Evolutionary conservation across 92 coral and sea anemone genomes (phyloP).

Genomic region (Siderastrea radians): DNA sequence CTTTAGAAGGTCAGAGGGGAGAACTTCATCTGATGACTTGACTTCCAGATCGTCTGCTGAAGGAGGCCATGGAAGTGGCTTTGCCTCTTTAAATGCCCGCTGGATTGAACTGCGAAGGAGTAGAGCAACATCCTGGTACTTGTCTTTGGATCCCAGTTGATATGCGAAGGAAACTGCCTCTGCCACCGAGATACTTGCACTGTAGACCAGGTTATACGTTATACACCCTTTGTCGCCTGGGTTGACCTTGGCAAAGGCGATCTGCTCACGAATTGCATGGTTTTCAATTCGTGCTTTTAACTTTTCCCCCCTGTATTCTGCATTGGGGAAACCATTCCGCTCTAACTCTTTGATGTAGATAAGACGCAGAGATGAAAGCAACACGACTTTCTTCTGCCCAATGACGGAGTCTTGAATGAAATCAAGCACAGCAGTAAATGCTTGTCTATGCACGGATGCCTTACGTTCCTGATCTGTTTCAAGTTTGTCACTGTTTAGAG

Average conservation of each 20-base stretch:
- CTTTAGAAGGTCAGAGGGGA: slow-evolving; percentile 45
- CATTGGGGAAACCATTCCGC: too few species aligned
- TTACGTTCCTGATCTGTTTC: slow-evolving; percentile 52
- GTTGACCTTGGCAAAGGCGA: slow-evolving; percentile 58
- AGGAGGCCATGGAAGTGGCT: slow-evolving; percentile 2
- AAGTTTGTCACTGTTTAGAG: background rate
- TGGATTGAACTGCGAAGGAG: slow-evolving; percentile 36
- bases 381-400: slow-evolving; percentile 48
- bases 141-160: slow-evolving; percentile 1
- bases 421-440: slow-evolving; percentile 58
- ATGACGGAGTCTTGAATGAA: slow-evolving; percentile 39
- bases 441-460: slow-evolving; percentile 50
- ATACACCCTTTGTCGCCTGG: slow-evolving; percentile 55
- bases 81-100: slow-evolving; percentile 14
- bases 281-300: slow-evolving; percentile 24
- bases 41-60: slow-evolving; percentile 56
- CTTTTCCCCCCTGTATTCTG: slow-evolving; percentile 56
- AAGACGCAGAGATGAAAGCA: slow-evolving; percentile 54
- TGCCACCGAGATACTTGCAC: slow-evolving; percentile 59
- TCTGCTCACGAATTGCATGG: slow-evolving; percentile 28
- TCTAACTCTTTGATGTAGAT: slow-evolving; percentile 17
- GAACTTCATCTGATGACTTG: slow-evolving; percentile 28
- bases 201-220: slow-evolving; percentile 55
- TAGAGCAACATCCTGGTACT: slow-evolving; percentile 54
- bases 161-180: slow-evolving; percentile 62